Base-by-base conservation (phyloP, 2,797 vertebrate genomes). In the Picus viridis region DNA sequence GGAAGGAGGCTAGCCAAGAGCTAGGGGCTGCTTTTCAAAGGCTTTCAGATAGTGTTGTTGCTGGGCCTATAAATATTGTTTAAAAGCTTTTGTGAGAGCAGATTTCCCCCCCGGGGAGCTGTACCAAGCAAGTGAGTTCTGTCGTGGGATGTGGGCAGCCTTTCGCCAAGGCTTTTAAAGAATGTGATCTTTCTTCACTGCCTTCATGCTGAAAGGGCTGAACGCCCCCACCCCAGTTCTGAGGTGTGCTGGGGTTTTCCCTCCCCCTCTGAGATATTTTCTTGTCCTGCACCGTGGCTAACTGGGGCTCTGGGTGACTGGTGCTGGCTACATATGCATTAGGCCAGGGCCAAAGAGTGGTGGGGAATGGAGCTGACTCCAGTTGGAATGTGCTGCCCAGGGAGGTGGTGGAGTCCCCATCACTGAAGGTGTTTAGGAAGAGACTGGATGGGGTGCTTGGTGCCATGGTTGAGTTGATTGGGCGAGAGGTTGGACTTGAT, bases 31-130 rank as follows among this genome's bases (percentile, higher is more conserved):
- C 1, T 12, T 70, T 86, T 74, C 85, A 88, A 92, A 94, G 8
- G 43, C 78, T 95, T 91, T 87, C 64, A 79, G 53, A 83, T 18
- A n/a, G 67, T 47, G 51, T 54, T 76, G 69, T 86, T 85, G 36
- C n/a, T 69, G 8, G 43, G 23, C 62, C 24, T 89, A 74, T 69
- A 94, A 93, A 64, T 75, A 71, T 29, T 63, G 51, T 88, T 49
- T 74, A 26, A 94, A 91, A 94, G 80, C 79, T 76, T 95, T 76
- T 90, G 36, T 70, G 96, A 97, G 82, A 89, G 80, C 70, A 20
- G 6, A 81, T 91, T 43, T 62, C 27, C 57, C 82, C 69, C 59
- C 19, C 4, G 18, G 95, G 95, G 41, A 64, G 53, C 83, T 15
- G 41, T 76, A 67, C 47, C 78, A 74, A 91, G 80, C 68, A 4